Base-by-base conservation (phyloP, 1,140 invertebrate genomes). In the Hylaeus anthracinus region DNA sequence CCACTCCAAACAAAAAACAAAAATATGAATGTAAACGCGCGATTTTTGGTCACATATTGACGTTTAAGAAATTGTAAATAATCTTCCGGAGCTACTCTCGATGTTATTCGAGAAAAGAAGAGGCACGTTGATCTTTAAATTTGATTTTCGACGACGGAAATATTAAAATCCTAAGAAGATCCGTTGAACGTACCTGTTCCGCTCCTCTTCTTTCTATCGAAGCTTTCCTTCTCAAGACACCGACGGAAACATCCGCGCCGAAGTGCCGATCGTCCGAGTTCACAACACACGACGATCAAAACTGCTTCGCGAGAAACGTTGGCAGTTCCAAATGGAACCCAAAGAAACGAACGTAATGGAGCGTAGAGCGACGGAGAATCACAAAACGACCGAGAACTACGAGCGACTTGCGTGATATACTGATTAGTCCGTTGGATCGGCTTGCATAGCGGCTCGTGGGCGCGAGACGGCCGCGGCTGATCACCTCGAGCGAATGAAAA, bases 381-480 rank as follows among this genome's bases (percentile, higher is more conserved):
- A 72, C 65, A 26, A 70, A 58, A 43, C 41, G 5, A 63, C 14
- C 26, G 15, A 41, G 70, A 51, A 55, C 39, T 65, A 58, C 14
- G 65, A 45, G 45, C 45, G 6, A 9, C 5, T 65, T 39, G 63
- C n/a, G 48, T 48, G 55, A 51, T n/a, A 26, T 53, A 48, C 55
- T 4, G 51, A 51, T 80, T 55, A 58, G 63, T 48, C 51, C 5
- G 73, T 76, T 74, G 79, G 66, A 71, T 56, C 58, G 77, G 9
- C 15, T 48, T 77, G 75, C 72, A 86, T 71, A 75, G 67, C 63
- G 43, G 37, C 48, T 70, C 63, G 63, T 61, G 65, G 56, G 67
- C 58, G 71, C 64, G 66, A 86, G 71, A 61, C 64, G 71, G 85
- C 26, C 72, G 71, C 72, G 73, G 63, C 70, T 78, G 81, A 79